Conservation (phyloP, 2,888 invertebrate genomes). For the Patella depressa region DNA sequence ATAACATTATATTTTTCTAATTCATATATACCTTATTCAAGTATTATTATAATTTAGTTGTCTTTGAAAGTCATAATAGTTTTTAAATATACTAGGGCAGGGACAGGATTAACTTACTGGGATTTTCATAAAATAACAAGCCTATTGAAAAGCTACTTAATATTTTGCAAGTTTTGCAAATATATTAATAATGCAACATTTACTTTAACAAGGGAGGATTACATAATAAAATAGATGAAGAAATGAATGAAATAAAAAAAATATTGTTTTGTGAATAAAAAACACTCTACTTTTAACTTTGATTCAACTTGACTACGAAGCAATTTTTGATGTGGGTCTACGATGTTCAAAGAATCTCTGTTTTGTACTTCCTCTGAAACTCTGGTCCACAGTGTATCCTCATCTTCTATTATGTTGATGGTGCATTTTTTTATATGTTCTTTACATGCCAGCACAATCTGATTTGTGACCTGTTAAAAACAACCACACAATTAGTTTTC, state of each 20-base stretch:
- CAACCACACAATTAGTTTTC: no score
- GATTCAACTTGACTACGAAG: constrained; percentile 62
- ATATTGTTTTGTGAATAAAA: background rate
- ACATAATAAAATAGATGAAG: constrained; percentile 3
- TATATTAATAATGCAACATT: no score
- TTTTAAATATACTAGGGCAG: no score
- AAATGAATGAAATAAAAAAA: background rate
- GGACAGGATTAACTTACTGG: no score
- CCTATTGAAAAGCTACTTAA: no score
- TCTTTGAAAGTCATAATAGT: no score
- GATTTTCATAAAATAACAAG: no score
- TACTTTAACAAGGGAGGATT: constrained; percentile 15
- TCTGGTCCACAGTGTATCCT: constrained; percentile 63
- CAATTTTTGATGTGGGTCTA: constrained; percentile 53
- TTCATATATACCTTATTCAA: no score
- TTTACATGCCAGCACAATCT: constrained; percentile 69
- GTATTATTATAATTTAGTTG: no score
- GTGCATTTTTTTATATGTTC: constrained; percentile 66
- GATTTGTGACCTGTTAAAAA: constrained; percentile 65
- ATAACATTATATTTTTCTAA: background rate
- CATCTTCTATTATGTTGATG: constrained; percentile 53
- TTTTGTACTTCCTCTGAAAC: constrained; percentile 60
- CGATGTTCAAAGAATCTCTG: constrained; percentile 41
- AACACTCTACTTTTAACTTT: constrained; percentile 54
- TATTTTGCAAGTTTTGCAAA: no score